phyloP scores from a whole-genome alignment of 2,888 invertebrate species.

The Vannuccia rotundouncinata region DNA sequence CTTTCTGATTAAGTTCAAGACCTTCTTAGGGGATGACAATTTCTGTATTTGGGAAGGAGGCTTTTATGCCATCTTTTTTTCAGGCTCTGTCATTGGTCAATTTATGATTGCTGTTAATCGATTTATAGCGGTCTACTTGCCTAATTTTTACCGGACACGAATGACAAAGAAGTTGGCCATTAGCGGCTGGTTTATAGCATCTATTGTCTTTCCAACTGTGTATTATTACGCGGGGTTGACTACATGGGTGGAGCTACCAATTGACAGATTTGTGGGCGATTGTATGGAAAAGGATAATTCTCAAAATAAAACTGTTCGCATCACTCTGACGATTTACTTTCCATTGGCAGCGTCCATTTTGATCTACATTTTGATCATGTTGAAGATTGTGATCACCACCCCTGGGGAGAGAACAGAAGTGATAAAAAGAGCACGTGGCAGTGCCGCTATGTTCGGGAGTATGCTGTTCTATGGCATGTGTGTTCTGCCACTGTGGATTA shows the following conservation, averaged over 20 bases:
- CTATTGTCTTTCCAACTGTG: slow-evolving; percentile 27
- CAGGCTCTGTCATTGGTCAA: slow-evolving; percentile 14
- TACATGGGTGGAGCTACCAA: background rate
- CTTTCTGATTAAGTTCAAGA: background rate
- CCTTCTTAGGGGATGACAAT: background rate
- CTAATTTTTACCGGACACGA: slow-evolving; percentile 22
- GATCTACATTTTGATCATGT: slow-evolving; percentile 2
- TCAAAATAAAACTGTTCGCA: background rate
- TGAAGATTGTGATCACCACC: slow-evolving; percentile 13
- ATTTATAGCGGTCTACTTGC: slow-evolving; percentile 22
- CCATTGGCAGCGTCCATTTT: background rate
- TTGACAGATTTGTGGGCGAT: slow-evolving; percentile 25
- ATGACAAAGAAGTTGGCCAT: background rate
- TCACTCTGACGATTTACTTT: slow-evolving; percentile 21
- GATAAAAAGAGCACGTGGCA: slow-evolving; percentile 29
- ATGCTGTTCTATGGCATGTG: slow-evolving; percentile 28
- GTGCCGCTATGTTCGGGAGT: slow-evolving; percentile 32
- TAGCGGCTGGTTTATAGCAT: background rate
- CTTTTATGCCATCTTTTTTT: slow-evolving; percentile 13
- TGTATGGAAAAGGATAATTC: background rate
- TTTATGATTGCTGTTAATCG: slow-evolving; percentile 21
- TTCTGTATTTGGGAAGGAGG: slow-evolving; percentile 30
- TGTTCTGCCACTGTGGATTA: slow-evolving; percentile 34
- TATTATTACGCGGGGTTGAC: background rate
- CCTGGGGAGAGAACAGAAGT: background rate